Conservation (phyloP, 2,113 vertebrate genomes). For the Chaetura pelagica region DNA sequence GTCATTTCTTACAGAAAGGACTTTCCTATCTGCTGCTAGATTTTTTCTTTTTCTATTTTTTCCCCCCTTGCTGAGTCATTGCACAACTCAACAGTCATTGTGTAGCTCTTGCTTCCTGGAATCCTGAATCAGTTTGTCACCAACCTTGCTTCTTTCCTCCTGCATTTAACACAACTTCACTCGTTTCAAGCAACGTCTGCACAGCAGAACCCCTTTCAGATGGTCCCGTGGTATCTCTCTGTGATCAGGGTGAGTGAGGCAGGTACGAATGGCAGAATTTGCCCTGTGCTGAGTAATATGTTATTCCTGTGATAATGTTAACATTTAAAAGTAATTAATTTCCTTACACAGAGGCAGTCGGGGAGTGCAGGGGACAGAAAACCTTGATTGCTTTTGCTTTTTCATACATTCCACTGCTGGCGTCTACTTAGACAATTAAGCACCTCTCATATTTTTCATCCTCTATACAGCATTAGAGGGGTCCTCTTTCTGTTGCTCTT, state of each 20-base stretch:
- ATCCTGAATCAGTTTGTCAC: neutral
- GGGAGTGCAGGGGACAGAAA: neutral
- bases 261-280: neutral
- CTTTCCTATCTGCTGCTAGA: neutral
- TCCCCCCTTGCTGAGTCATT: constrained; percentile 41
- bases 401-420: neutral
- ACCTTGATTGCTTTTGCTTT: neutral
- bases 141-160: neutral
- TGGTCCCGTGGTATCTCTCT: neutral
- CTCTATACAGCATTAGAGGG: neutral
- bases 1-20: neutral
- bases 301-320: neutral
- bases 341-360: neutral
- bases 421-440: constrained; percentile 22
- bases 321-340: neutral
- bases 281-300: neutral
- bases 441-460: neutral
- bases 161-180: fast-evolving
- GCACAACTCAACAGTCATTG: neutral
- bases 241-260: neutral
- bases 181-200: neutral
- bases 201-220: neutral
- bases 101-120: neutral
- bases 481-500: neutral
- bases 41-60: neutral